These are phyloP conservation scores for Phasia obesa DNA, from an alignment of 2,888 invertebrate species.

Conservation along the genomic window DNA sequence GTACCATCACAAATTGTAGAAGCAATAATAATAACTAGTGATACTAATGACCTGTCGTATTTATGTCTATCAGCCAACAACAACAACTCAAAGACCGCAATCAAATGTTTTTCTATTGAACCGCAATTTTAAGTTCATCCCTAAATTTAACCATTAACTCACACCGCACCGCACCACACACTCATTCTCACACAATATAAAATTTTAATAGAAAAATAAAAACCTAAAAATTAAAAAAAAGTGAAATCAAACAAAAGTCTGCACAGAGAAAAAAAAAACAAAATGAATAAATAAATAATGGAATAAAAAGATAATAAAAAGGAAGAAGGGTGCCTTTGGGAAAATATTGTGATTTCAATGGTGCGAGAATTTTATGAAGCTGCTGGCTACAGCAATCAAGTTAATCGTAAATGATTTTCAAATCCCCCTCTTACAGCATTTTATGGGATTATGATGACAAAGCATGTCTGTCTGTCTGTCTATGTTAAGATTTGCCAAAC, in stretches of 20 bases:
- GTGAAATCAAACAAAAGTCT: constrained; percentile 5
- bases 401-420: constrained; percentile 56
- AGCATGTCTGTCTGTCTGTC: constrained; percentile 44
- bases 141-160: constrained; percentile 63
- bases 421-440: constrained; percentile 49
- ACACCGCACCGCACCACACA: no score
- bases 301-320: constrained; percentile 14
- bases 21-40: constrained; percentile 33
- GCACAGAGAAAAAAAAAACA: not conserved
- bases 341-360: constrained; percentile 53
- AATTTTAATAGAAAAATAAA: constrained; percentile 42
- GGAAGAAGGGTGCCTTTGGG: constrained; percentile 63
- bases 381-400: constrained; percentile 40
- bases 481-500: constrained; percentile 39
- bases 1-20: not conserved
- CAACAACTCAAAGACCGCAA: constrained; percentile 4
- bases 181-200: constrained; percentile 14
- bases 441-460: constrained; percentile 70
- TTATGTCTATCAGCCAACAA: constrained; percentile 7
- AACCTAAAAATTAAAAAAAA: constrained; percentile 39
- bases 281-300: not conserved
- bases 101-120: constrained; percentile 54
- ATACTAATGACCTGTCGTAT: constrained; percentile 62
- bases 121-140: constrained; percentile 65
- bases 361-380: constrained; percentile 38